A percentile compares a stretch with the other conserved stretches of the same genome.
Evolutionary conservation across 2,888 invertebrate genomes (phyloP).

Genomic region (Cephus pygmeus): DNA sequence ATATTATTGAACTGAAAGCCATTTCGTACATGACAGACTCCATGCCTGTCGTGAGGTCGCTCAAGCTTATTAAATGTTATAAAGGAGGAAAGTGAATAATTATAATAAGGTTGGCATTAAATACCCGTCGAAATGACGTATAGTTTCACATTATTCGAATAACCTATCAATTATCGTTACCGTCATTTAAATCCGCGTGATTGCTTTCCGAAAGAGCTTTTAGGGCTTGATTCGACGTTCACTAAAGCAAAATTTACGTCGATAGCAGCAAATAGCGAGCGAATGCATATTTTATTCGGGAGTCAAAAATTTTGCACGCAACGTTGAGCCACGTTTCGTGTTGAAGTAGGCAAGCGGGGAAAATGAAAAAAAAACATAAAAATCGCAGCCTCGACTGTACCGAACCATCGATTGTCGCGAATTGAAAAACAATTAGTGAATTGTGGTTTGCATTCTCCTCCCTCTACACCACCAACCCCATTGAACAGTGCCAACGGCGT

Average conservation of each 20-base stretch:
- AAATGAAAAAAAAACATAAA: background rate
- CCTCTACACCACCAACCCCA: background rate
- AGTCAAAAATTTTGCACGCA: background rate
- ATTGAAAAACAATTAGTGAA: constrained; percentile 63
- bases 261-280: no score
- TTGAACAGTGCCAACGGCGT: constrained; percentile 8
- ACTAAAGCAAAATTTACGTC: background rate
- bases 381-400: constrained; percentile 13
- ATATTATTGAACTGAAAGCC: background rate
- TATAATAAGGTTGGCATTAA: background rate
- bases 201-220: background rate
- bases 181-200: background rate
- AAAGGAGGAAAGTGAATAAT: background rate
- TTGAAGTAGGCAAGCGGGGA: background rate
- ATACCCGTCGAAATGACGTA: background rate
- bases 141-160: background rate
- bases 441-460: constrained; percentile 44
- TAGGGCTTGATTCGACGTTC: background rate
- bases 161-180: background rate
- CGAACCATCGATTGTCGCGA: constrained; percentile 53
- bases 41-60: background rate
- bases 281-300: background rate
- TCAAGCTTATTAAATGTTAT: background rate
- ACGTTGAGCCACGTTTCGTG: background rate
- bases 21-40: background rate